Base-by-base conservation (phyloP, 2,888 invertebrate genomes). In the Synanthedon vespiformis region DNA sequence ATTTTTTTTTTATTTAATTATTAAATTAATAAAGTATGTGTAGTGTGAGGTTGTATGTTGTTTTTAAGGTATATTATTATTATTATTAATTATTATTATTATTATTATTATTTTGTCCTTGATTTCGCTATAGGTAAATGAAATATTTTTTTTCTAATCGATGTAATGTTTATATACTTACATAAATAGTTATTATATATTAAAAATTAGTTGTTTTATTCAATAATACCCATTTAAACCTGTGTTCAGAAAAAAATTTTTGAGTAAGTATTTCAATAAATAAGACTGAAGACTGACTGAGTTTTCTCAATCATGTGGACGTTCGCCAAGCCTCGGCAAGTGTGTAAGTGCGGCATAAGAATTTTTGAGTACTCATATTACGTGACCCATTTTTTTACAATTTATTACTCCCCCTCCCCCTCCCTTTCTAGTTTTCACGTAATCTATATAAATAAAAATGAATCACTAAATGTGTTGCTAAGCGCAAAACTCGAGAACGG, bases 131-230 rank as follows among this genome's bases (percentile, higher is more conserved):
- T 86, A 81, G 77, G 74, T 80, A 81, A 85, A 82, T 83, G 74
- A 84, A 84, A 79, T 79, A 77, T 80, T 80, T 82, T 82, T 59
- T 84, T 85, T 83, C 83, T 78, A 80, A 77, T 85, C 73, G 71
- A 83, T 86, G 84, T 86, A 82, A 84, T 83, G 86, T 87, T 86
- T 86, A 84, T 86, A 86, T 83, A 86, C 79, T 82, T 86, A 85
- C 80, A 84, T 86, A 85, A 82, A 87, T 87, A 87, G 86, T 87
- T 87, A 87, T 85, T 84, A 85, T 86, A 84, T 85, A 85, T 83
- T 84, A 68, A 62, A 80, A 55, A 77, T 74, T 61, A 60, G 61
- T 82, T 52, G 84, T 85, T 84, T 84, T 72, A 84, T 84, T 84
- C 65, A 44, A 13, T 6, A 44, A 44, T 12, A 10, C 4, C 18